Conservation (phyloP, 2,113 vertebrate genomes). For the Alethe castanea region DNA sequence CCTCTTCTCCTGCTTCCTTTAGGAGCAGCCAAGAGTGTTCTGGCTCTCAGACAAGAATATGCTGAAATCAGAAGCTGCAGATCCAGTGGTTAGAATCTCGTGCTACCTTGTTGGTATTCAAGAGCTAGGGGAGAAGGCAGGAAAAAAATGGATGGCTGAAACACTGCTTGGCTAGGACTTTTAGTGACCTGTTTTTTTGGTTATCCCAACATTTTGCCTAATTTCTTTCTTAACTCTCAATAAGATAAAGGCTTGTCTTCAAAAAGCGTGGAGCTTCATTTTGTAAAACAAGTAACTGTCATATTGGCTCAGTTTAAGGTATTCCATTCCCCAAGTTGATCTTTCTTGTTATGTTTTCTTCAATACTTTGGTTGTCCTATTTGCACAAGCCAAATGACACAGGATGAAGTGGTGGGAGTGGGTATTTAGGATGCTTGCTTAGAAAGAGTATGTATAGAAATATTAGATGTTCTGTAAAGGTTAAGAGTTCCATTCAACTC, state of each 20-base stretch:
- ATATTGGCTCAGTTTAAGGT: not conserved
- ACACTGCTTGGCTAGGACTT: not conserved
- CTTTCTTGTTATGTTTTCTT: not conserved
- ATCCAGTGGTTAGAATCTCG: not conserved
- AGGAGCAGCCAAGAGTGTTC: not conserved
- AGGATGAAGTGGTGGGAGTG: not conserved
- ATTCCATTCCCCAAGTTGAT: rapidly evolving
- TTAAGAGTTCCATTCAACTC: not conserved
- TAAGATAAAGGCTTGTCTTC: not conserved
- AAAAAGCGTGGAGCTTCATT: not conserved
- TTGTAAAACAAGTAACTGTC: not conserved
- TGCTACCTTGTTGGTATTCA: not conserved
- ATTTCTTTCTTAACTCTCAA: not conserved
- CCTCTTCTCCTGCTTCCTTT: not conserved
- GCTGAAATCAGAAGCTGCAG: not conserved
- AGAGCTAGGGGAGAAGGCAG: not conserved
- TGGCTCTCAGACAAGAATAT: not conserved
- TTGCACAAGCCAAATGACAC: not conserved
- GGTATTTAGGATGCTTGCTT: not conserved
- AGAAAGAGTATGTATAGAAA: not conserved
- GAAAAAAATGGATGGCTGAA: not conserved
- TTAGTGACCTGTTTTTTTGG: not conserved
- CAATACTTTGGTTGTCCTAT: not conserved
- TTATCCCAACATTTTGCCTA: not conserved
- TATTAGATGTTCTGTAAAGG: not conserved